Evolutionary conservation across 2,888 invertebrate species (phyloP).

Genomic region (Gastracanthus pulcherrimus): DNA sequence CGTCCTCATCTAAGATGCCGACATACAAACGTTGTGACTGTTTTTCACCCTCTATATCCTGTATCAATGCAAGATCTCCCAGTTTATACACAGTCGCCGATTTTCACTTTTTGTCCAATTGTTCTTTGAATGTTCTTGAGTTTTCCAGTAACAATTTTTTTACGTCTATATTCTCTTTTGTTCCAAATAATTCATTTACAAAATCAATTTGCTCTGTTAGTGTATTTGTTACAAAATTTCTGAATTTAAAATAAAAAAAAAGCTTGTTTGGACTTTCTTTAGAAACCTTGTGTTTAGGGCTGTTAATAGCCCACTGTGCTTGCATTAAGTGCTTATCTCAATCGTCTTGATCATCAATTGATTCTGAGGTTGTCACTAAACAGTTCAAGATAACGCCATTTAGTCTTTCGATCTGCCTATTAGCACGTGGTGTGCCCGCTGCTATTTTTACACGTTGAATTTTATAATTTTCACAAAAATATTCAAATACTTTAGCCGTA

Average conservation of each 20-base stretch:
- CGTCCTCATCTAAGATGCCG: too few species aligned
- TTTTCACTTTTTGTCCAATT: constrained; percentile 54
- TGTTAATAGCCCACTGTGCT: constrained; percentile 65
- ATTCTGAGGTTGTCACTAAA: constrained; percentile 60
- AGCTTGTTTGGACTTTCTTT: constrained; percentile 64
- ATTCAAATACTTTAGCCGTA: constrained; percentile 68
- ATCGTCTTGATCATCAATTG: constrained; percentile 60
- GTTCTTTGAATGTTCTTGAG: constrained; percentile 2
- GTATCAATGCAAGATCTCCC: too few species aligned
- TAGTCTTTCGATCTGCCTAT: constrained; percentile 70
- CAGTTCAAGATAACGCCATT: constrained; percentile 60
- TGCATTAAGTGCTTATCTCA: constrained; percentile 55
- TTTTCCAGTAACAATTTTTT: neutral
- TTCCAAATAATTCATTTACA: neutral
- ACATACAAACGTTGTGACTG: too few species aligned
- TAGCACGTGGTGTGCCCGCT: constrained; percentile 67
- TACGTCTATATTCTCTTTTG: constrained; percentile 2
- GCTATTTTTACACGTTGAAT: constrained; percentile 66
- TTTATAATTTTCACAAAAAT: constrained; percentile 66
- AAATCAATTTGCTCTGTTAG: neutral
- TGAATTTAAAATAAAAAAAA: constrained; percentile 55
- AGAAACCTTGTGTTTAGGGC: constrained; percentile 63
- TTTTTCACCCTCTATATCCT: too few species aligned
- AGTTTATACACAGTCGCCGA: too few species aligned
- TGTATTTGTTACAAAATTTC: too few species aligned